phyloP scores from a whole-genome alignment of 2,797 vertebrate genomes.

The Diglossa cyanea region DNA sequence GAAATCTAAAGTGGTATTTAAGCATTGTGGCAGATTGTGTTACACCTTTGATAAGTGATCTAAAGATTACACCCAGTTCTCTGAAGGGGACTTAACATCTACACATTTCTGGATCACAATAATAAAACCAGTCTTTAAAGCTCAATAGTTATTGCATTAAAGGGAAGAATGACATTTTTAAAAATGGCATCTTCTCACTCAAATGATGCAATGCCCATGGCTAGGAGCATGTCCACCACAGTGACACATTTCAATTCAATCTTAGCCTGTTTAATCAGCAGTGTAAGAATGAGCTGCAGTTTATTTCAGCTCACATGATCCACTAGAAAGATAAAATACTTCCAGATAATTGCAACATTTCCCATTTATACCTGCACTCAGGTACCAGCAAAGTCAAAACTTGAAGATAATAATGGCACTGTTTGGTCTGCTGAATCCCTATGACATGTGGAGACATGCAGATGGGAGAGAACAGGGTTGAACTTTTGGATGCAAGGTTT shows the following conservation, averaged over 20 bases:
- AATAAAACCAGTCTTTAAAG: conserved; percentile 7
- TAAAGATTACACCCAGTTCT: neutral
- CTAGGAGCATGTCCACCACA: neutral
- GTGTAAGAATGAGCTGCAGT: neutral
- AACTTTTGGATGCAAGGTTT: neutral
- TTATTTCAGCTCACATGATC: neutral
- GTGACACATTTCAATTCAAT: neutral
- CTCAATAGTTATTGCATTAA: neutral
- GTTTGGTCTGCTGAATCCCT: neutral
- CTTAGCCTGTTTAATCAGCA: neutral
- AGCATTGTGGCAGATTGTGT: neutral
- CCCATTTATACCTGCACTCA: neutral
- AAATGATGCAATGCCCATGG: neutral
- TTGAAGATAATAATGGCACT: neutral
- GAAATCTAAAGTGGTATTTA: neutral
- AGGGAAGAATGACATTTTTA: neutral
- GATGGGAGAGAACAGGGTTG: neutral
- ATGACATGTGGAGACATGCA: neutral
- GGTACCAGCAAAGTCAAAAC: conserved; percentile 17
- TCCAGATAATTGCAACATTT: neutral
- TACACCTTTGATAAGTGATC: neutral
- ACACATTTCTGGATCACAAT: neutral
- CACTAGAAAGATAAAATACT: neutral
- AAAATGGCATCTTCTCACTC: neutral
- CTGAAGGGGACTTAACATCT: neutral